Percentiles rank a stretch among this genome's conserved stretches.
phyloP scores from a whole-genome alignment of 2,797 vertebrate species.

The Esox lucius region DNA sequence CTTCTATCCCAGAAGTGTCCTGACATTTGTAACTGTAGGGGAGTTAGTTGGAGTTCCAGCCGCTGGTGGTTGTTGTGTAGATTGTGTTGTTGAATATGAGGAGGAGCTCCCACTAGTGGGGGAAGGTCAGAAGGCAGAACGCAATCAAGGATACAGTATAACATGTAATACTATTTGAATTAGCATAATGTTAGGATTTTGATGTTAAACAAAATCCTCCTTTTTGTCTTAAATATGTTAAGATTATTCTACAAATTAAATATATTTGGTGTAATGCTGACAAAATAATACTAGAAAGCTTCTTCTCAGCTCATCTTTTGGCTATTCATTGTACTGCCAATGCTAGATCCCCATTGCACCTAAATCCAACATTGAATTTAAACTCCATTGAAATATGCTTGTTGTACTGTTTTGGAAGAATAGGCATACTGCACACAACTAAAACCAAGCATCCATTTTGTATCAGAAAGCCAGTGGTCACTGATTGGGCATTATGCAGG shows the following conservation, averaged over 20 bases:
- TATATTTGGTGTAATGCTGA: conserved; percentile 73
- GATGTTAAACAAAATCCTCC: conserved; percentile 28
- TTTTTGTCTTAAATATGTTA: conserved; percentile 60
- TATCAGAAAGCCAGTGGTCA: conserved; percentile 4
- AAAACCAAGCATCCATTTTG: not conserved
- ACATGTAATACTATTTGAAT: conserved; percentile 20
- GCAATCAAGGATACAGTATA: conserved; percentile 17
- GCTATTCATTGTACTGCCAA: conserved; percentile 60
- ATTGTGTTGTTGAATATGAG: conserved; percentile 12
- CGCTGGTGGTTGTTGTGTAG: conserved; percentile 40
- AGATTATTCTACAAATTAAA: conserved; percentile 64
- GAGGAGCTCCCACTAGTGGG: conserved; percentile 20
- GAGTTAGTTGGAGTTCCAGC: conserved; percentile 42
- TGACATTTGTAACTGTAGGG: conserved; percentile 40
- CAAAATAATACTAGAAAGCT: conserved; percentile 55
- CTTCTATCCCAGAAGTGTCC: not conserved
- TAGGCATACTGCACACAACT: not conserved
- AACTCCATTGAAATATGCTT: conserved; percentile 15
- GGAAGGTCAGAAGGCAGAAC: conserved; percentile 26
- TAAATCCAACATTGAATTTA: conserved; percentile 2
- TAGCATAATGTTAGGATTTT: conserved; percentile 19
- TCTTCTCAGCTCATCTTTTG: conserved; percentile 47
- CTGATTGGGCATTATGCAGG: conserved; percentile 54
- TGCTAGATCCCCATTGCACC: conserved; percentile 61
- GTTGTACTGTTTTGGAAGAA: not conserved